These are phyloP conservation scores for Engystomops pustulosus DNA, from an alignment of 2,113 vertebrate species.

Conservation along the genomic window DNA sequence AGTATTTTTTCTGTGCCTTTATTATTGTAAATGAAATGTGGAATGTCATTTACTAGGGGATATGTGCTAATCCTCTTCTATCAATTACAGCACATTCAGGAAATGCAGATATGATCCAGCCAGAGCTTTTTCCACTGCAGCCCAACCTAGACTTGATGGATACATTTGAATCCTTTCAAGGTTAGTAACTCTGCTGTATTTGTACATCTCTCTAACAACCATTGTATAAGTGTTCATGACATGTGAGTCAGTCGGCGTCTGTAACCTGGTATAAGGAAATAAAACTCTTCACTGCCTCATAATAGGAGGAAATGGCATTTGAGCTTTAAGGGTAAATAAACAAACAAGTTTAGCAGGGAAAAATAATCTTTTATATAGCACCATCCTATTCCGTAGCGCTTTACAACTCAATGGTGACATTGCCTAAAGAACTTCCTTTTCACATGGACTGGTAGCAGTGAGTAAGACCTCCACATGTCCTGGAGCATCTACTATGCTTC, in stretches of 20 bases:
- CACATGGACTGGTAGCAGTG: not conserved
- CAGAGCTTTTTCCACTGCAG: conserved; percentile 93
- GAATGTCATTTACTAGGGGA: too few species aligned
- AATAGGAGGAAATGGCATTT: too few species aligned
- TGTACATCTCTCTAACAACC: too few species aligned
- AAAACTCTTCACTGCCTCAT: not conserved
- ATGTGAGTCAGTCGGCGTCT: not conserved
- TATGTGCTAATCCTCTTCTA: not conserved
- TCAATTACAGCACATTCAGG: conserved; percentile 84
- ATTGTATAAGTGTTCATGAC: too few species aligned
- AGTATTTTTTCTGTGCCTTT: too few species aligned
- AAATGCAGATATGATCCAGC: conserved; percentile 99
- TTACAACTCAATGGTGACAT: too few species aligned
- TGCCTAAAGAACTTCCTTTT: not conserved
- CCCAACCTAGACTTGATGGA: conserved; percentile 98
- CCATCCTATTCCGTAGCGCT: too few species aligned
- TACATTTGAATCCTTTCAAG: conserved; percentile 94
- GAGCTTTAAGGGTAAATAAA: not conserved
- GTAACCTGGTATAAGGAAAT: not conserved
- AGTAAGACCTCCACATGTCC: too few species aligned
- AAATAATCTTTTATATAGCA: too few species aligned
- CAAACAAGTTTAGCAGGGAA: not conserved
- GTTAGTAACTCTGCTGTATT: conserved; percentile 67
- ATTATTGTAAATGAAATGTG: too few species aligned
- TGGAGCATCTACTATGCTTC: too few species aligned